Conservation (phyloP, 2,888 invertebrate genomes). For the Hydriomena furcata region DNA sequence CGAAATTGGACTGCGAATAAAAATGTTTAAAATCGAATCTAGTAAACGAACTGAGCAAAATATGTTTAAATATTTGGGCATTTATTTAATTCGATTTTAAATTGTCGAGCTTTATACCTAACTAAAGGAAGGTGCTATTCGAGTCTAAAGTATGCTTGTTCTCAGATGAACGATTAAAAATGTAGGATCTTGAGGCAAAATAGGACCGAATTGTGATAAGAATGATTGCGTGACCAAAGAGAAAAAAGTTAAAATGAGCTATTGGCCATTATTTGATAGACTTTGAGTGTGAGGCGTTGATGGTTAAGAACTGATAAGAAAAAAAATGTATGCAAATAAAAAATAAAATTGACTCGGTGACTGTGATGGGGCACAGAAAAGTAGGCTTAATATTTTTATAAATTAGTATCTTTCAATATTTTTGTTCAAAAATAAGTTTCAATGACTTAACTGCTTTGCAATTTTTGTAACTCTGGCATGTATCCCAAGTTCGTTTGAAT, state of each 20-base stretch:
- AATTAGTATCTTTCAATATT: too few species aligned
- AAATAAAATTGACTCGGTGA: too few species aligned
- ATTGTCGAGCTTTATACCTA: constrained; percentile 19
- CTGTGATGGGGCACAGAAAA: too few species aligned
- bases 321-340: background rate
- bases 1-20: constrained; percentile 15
- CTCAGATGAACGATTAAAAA: background rate
- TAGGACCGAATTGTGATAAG: constrained; percentile 17
- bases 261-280: constrained; percentile 1
- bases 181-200: constrained; percentile 6
- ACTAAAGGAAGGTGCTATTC: constrained; percentile 20
- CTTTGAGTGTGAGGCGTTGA: background rate
- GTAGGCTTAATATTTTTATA: too few species aligned
- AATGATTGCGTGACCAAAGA: constrained; percentile 12
- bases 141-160: constrained; percentile 10
- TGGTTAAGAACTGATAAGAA: constrained; percentile 11
- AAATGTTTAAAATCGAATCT: constrained; percentile 9
- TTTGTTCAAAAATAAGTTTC: too few species aligned
- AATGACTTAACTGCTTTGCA: too few species aligned
- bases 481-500: too few species aligned
- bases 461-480: too few species aligned
- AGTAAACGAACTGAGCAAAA: constrained; percentile 6
- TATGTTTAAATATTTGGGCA: too few species aligned
- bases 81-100: constrained; percentile 24
- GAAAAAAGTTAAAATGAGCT: background rate